These are phyloP conservation scores for Cryptus viduatorius DNA, from an alignment of 2,888 invertebrate genomes.

Conservation along the genomic window DNA sequence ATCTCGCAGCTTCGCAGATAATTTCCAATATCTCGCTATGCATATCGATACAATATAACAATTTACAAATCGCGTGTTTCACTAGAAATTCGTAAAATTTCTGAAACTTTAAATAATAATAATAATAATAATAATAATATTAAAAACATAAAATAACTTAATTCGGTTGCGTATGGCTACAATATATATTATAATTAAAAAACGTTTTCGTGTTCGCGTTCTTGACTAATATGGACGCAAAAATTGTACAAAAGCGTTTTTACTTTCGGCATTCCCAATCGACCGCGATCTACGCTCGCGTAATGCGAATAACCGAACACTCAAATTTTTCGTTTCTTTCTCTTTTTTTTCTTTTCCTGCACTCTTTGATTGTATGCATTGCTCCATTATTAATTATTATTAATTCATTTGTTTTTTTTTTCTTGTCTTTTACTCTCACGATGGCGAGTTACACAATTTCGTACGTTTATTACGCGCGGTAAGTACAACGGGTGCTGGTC, in stretches of 20 bases:
- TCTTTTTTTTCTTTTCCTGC: slow-evolving; percentile 58
- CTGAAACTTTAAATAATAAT: slow-evolving; percentile 50
- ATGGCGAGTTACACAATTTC: slow-evolving; percentile 52
- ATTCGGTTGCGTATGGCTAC: slow-evolving; percentile 70
- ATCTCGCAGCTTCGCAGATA: slow-evolving; percentile 38
- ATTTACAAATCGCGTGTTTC: slow-evolving; percentile 58
- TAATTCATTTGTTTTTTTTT: slow-evolving; percentile 45
- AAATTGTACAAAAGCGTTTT: slow-evolving; percentile 80
- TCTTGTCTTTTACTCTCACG: slow-evolving; percentile 41
- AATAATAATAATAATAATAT: slow-evolving; percentile 53
- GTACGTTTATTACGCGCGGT: slow-evolving; percentile 51
- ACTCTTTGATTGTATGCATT: slow-evolving; percentile 79
- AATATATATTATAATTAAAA: slow-evolving; percentile 68
- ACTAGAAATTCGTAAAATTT: slow-evolving; percentile 36
- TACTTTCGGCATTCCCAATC: slow-evolving; percentile 58
- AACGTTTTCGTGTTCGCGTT: slow-evolving; percentile 74
- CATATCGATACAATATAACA: slow-evolving; percentile 62
- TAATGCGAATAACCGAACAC: slow-evolving; percentile 59
- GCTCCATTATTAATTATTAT: slow-evolving; percentile 60
- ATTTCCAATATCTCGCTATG: slow-evolving; percentile 56
- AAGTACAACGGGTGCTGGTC: slow-evolving; percentile 58
- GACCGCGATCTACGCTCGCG: slow-evolving; percentile 55
- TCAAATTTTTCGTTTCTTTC: slow-evolving; percentile 42
- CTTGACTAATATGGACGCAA: slow-evolving; percentile 81
- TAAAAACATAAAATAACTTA: slow-evolving; percentile 72